Evolutionary conservation across 2,113 vertebrate genomes (phyloP).

Genomic region (Ia io): DNA sequence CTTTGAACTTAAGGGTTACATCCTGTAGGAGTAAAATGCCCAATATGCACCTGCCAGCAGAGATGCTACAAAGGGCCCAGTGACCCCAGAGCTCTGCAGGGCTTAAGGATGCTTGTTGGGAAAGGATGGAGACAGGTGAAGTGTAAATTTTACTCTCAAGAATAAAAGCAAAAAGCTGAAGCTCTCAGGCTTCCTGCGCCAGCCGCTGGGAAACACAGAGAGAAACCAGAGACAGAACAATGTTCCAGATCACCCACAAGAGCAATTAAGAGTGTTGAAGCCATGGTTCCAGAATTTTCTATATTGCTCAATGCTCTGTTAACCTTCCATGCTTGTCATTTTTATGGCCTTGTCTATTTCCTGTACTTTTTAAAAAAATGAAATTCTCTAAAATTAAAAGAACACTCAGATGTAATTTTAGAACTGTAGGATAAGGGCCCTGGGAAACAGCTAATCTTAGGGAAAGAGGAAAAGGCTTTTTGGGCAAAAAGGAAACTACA

Average conservation of each 20-base stretch:
- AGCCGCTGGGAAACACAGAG: neutral
- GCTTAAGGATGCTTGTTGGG: neutral
- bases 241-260: neutral
- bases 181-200: neutral
- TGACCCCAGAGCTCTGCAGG: neutral
- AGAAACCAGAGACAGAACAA: neutral
- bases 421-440: neutral
- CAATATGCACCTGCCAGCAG: neutral
- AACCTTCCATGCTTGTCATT: neutral
- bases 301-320: neutral
- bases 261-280: neutral
- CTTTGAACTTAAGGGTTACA: neutral
- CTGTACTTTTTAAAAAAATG: neutral
- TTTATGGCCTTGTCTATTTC: neutral
- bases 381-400: neutral
- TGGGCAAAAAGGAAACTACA: neutral
- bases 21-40: neutral
- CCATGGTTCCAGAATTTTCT: neutral
- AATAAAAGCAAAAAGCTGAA: neutral
- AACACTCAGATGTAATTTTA: neutral
- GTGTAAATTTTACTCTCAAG: neutral
- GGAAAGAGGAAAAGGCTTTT: neutral
- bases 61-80: neutral
- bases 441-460: neutral
- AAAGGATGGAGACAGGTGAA: rapidly evolving